A percentile compares a stretch with the other conserved stretches of the same genome.
These are phyloP conservation scores for Entomobrya multifasciata DNA, from an alignment of 2,888 invertebrate genomes.

Conservation along the genomic window DNA sequence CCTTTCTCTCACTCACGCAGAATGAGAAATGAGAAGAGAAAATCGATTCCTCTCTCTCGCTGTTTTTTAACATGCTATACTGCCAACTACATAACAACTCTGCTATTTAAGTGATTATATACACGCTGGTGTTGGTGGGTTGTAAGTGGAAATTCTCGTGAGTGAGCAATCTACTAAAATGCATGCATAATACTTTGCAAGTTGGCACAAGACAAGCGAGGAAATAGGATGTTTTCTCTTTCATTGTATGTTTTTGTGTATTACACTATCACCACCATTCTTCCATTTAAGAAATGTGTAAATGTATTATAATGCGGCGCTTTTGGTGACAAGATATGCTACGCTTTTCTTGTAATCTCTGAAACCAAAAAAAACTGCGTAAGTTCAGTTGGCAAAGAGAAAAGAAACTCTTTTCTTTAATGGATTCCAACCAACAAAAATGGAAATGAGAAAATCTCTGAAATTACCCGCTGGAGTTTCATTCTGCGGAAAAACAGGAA, in stretches of 20 bases:
- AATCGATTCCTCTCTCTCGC: slow-evolving; percentile 60
- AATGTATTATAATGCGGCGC: slow-evolving; percentile 2
- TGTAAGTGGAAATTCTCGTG: slow-evolving; percentile 62
- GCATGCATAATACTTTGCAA: neutral
- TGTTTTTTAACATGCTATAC: neutral
- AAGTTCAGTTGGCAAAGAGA: neutral
- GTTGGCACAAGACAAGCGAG: neutral
- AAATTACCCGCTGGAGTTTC: slow-evolving; percentile 24
- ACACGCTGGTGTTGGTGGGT: neutral
- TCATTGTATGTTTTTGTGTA: neutral
- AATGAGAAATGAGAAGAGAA: slow-evolving; percentile 47
- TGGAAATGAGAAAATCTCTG: slow-evolving; percentile 35
- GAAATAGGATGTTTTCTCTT: slow-evolving; percentile 4
- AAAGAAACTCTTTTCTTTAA: neutral
- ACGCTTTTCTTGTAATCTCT: neutral
- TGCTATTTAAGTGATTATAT: neutral
- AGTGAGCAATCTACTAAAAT: slow-evolving; percentile 55
- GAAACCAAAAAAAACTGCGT: neutral
- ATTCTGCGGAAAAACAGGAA: slow-evolving; percentile 5
- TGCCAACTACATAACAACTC: neutral
- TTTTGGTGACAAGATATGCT: neutral
- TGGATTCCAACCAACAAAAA: slow-evolving; percentile 10
- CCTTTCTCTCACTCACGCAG: slow-evolving; percentile 20
- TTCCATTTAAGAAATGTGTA: neutral
- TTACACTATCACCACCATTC: neutral